Evolutionary conservation across 1,140 invertebrate species (phyloP), one percentile per base, ranked within the genome.

Genomic region (Trichogramma pretiosum): DNA sequence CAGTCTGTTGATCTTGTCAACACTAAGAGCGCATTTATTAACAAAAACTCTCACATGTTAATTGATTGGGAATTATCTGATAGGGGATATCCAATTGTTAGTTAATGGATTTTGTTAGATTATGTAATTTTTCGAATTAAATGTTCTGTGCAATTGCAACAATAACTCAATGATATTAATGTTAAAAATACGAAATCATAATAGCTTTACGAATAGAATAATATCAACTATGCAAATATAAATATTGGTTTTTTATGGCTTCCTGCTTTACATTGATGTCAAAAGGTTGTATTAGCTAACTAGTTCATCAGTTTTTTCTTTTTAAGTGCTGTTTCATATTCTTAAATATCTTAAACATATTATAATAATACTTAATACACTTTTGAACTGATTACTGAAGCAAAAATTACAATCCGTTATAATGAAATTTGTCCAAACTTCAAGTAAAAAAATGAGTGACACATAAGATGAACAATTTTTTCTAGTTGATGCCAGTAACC

Each of bases 1-100:
- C 56, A 60, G 48, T 63, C 55, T 56, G 53, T 62, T 56, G 58
- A 53, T 59, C 57, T 48, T 59, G 54, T 67, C 61, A 64, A 63
- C 59, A 58, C 59, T 62, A 57, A 62, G 60, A 61, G 53, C 57
- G 46, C 57, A 63, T 62, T 66, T 62, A 64, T 60, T 62, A 64
- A 46, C 57, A 61, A 53, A 24, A 63, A 58, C 33, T 55, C 52
- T 61, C 26, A 41, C 43, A 52, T 58, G 59, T 65, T 61, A 65
- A 66, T 62, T 47, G 59, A 66, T 63, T 57, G 53, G 56, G 55
- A 43, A 58, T 58, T 49, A 55, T 47, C 41, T 46, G 34, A 16
- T 32, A 45, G 14, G 18, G 45, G n/a, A n/a, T 37, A 22, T 26
- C 34, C 30, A 14, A 38, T 42, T 7, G 16, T 34, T n/a, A 46